Evolutionary conservation across 2,888 invertebrate species (phyloP).

Genomic region (Chamaedrilus cognettii): DNA sequence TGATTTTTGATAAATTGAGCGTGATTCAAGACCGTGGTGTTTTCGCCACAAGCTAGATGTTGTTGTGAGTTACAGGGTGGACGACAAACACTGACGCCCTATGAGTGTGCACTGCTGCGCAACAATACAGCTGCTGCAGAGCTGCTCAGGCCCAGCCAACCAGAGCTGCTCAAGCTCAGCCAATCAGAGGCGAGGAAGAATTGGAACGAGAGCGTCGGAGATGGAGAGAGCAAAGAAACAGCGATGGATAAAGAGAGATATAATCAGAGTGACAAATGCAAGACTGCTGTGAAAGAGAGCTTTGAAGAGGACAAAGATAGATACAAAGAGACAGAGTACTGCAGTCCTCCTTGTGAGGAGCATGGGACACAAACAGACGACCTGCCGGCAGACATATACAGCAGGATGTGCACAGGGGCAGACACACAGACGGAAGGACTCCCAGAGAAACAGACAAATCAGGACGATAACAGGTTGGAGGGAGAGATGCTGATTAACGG

Average conservation of each 20-base stretch:
- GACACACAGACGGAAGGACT: no score
- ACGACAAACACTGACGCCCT: slow-evolving; percentile 13
- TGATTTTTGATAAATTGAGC: no score
- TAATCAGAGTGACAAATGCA: background rate
- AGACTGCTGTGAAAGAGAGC: background rate
- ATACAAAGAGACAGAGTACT: no score
- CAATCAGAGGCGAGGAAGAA: background rate
- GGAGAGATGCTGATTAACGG: no score
- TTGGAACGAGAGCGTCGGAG: background rate
- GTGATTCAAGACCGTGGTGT: no score
- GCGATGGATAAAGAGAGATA: background rate
- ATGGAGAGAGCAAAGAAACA: background rate
- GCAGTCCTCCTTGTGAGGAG: no score
- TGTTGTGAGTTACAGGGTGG: slow-evolving; percentile 12
- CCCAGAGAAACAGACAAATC: no score
- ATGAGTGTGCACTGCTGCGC: slow-evolving; percentile 21
- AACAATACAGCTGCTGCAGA: slow-evolving; percentile 20
- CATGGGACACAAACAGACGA: no score
- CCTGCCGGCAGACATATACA: no score
- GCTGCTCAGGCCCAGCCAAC: background rate
- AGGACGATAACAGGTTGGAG: no score
- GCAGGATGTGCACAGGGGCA: no score
- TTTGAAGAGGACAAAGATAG: background rate
- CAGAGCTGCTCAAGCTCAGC: background rate
- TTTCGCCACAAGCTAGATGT: no score